A percentile compares a stretch with the other conserved stretches of the same genome.
Evolutionary conservation across 2,797 vertebrate genomes (phyloP).

Genomic region (Amblyopsis hoosieri): DNA sequence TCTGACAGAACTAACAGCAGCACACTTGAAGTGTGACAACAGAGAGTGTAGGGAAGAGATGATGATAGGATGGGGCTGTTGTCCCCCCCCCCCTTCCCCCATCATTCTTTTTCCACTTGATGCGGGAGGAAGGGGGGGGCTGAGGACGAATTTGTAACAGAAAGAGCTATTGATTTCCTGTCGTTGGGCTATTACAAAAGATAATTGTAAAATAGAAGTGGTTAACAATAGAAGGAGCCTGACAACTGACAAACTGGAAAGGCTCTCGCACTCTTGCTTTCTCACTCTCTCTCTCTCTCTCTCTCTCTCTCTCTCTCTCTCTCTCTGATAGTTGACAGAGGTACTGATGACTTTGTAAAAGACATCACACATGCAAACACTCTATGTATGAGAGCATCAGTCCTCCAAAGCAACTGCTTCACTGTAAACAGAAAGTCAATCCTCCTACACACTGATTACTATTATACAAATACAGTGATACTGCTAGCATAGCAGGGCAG

Average conservation of each 20-base stretch:
- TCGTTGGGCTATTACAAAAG: slow-evolving; percentile 48
- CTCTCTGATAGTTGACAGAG: not conserved
- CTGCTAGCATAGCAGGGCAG: no score
- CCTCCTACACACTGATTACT: no score
- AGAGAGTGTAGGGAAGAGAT: slow-evolving; percentile 12
- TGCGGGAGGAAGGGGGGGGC: slow-evolving; percentile 27
- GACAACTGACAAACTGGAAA: slow-evolving; percentile 51
- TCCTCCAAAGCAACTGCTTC: no score
- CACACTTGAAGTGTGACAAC: slow-evolving; percentile 39
- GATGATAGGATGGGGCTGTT: slow-evolving; percentile 10
- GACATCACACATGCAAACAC: no score
- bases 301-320: not conserved
- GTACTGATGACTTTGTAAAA: no score
- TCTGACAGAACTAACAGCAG: slow-evolving; percentile 52
- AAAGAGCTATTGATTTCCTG: slow-evolving; percentile 63
- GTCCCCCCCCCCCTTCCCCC: not conserved
- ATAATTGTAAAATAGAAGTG: slow-evolving; percentile 62
- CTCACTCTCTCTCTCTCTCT: not conserved
- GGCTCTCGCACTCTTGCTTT: no score
- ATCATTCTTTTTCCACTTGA: slow-evolving; percentile 15
- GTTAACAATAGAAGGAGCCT: slow-evolving; percentile 39
- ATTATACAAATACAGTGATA: no score
- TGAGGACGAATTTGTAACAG: slow-evolving; percentile 54
- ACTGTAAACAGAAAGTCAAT: no score
- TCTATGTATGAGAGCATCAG: no score